Base-by-base conservation (phyloP, 2,888 invertebrate species). In the Diarsia brunnea region DNA sequence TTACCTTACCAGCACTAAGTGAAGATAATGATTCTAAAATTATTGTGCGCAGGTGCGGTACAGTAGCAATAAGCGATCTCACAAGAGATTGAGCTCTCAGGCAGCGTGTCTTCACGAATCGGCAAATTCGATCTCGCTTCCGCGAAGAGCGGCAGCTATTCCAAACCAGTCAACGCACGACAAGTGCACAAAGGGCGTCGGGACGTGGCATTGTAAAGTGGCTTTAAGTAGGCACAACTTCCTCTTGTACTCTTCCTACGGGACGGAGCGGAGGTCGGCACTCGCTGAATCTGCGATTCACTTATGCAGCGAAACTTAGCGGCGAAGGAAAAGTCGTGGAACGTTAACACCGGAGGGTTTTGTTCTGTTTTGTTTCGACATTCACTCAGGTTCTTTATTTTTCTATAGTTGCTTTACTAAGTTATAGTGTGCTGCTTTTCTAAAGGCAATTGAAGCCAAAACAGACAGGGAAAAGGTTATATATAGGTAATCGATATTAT, bases 131-230 rank as follows among this genome's bases (percentile, higher is more conserved):
- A 95, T 94, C 94, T 91, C 87, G 90, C 93, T 94, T 94, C 94
- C 94, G 93, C 91, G 92, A 94, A 93, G 92, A 93, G 82, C 79
- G 91, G 89, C 90, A 89, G 90, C 89, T 91, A 91, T 91, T 90
- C 90, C 89, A 90, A 92, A 91, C 92, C 91, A 94, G 93, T 92
- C 92, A 93, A 93, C 91, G 90, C 93, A 93, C 92, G 93, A 93
- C 93, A 93, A 93, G 93, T 93, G 92, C 91, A 94, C 91, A 94
- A 93, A 93, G 92, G 92, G 90, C 90, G 89, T 90, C 89, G 89
- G 87, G 89, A 92, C 91, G 92, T 91, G 91, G 91, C 89, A 92
- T 92, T 94, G 90, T 93, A 92, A 92, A 92, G 89, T 91, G 87
- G 89, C 87, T 89, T 90, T 90, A 92, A 93, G 91, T 89, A 93